Conservation (phyloP, 2,888 invertebrate genomes). For the Rotaria sp. region DNA sequence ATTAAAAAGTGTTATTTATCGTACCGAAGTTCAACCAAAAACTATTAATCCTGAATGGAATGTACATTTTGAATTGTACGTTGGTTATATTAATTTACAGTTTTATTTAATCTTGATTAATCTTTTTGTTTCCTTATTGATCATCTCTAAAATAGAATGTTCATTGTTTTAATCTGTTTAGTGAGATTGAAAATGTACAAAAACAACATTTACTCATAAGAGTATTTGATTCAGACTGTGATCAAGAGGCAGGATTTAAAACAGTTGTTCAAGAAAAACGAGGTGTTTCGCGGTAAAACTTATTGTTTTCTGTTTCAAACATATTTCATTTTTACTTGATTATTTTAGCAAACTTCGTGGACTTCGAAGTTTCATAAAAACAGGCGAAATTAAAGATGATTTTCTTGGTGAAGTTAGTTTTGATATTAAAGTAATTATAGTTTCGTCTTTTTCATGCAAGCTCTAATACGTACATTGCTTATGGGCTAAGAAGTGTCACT, state of each 20-base stretch:
- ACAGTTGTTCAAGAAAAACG: background rate
- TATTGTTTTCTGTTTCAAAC: too few relatives aligned
- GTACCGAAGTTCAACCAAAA: background rate
- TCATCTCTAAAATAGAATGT: background rate
- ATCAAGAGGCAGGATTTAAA: background rate
- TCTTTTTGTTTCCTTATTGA: background rate
- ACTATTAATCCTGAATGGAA: conserved; percentile 13
- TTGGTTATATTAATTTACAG: background rate
- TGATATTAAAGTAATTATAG: background rate
- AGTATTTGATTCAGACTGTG: background rate
- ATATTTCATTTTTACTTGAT: too few relatives aligned
- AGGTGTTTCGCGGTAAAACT: background rate
- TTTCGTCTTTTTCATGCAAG: background rate
- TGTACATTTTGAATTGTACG: conserved; percentile 16
- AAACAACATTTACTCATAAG: background rate
- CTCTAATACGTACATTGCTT: too few relatives aligned
- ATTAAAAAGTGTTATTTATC: background rate
- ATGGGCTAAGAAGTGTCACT: too few relatives aligned
- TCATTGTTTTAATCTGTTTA: background rate
- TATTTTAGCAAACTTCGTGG: background rate
- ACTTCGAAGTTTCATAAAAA: background rate
- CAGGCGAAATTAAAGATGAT: conserved; percentile 10
- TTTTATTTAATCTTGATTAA: too few relatives aligned
- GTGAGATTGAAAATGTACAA: background rate
- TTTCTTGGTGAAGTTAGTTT: background rate